A percentile compares a stretch with the other conserved stretches of the same genome.
phyloP scores from a whole-genome alignment of 2,113 vertebrate species.

The Opisthocomus hoazin region DNA sequence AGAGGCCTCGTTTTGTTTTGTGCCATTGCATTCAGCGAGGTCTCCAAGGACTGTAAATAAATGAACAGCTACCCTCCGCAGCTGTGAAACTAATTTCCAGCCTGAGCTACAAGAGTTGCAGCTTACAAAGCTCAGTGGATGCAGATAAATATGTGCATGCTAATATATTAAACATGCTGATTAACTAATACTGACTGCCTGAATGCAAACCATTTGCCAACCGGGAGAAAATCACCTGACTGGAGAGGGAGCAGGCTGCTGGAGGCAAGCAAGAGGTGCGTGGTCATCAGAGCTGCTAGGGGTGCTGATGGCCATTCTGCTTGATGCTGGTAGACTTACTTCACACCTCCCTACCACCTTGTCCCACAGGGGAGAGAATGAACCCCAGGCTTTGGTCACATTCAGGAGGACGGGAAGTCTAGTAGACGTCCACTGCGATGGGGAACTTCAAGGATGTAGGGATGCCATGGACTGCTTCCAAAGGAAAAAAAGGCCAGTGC shows the following conservation, averaged over 20 bases:
- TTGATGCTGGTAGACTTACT: not conserved
- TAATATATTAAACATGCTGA: constrained; percentile 22
- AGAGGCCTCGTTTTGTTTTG: constrained; percentile 61
- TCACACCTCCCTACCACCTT: not conserved
- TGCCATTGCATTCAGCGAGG: constrained; percentile 46
- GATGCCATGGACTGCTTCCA: not conserved
- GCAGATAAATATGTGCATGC: constrained; percentile 24
- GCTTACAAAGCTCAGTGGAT: constrained; percentile 30
- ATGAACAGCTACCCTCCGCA: constrained; percentile 41
- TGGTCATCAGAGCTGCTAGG: not conserved
- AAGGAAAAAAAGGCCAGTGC: not conserved
- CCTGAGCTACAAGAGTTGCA: constrained; percentile 1
- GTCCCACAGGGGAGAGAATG: not conserved
- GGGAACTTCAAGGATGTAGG: not conserved
- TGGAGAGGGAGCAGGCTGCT: not conserved
- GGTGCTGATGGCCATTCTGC: not conserved
- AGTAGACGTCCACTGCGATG: not conserved
- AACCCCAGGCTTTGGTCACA: not conserved
- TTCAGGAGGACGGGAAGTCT: not conserved
- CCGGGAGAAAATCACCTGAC: not conserved
- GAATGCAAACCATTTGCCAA: not conserved
- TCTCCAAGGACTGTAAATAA: constrained; percentile 63
- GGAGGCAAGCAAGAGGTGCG: not conserved
- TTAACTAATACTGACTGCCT: not conserved
- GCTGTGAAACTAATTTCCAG: constrained; percentile 59